phyloP scores from a whole-genome alignment of 2,113 vertebrate species.

The Pachycephala philippinensis region DNA sequence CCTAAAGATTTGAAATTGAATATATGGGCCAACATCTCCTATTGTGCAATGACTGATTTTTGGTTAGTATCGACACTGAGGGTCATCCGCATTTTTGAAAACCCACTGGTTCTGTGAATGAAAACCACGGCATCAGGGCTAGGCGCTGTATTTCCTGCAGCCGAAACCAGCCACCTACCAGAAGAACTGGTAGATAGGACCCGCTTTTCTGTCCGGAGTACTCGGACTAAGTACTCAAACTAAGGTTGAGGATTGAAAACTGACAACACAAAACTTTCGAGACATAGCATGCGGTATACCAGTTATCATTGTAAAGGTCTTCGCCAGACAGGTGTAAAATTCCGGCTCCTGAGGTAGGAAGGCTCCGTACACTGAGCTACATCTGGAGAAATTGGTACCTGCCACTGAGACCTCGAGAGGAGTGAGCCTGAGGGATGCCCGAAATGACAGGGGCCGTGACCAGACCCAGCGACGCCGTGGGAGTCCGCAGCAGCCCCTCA shows the following conservation, averaged over 20 bases:
- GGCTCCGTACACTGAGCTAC: background rate
- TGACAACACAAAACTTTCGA: background rate
- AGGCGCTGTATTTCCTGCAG: background rate
- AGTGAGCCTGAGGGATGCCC: rapidly evolving
- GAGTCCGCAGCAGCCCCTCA: background rate
- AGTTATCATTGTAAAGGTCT: rapidly evolving
- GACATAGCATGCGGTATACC: rapidly evolving
- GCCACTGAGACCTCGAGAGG: background rate
- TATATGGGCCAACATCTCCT: background rate
- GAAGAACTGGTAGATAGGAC: rapidly evolving
- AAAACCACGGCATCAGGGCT: background rate
- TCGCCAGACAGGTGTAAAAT: background rate
- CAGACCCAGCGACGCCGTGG: background rate
- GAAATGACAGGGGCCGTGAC: background rate
- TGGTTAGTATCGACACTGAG: background rate
- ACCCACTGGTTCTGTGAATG: background rate
- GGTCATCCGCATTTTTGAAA: background rate
- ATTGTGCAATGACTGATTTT: background rate
- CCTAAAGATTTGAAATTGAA: background rate
- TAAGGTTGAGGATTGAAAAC: background rate
- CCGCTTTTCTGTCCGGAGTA: background rate
- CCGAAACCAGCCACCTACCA: background rate
- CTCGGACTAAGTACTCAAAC: background rate
- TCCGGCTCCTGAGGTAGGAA: background rate
- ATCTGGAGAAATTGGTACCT: background rate